Evolutionary conservation across 2,888 invertebrate species (phyloP).

Genomic region (Epirrhoe tristata): DNA sequence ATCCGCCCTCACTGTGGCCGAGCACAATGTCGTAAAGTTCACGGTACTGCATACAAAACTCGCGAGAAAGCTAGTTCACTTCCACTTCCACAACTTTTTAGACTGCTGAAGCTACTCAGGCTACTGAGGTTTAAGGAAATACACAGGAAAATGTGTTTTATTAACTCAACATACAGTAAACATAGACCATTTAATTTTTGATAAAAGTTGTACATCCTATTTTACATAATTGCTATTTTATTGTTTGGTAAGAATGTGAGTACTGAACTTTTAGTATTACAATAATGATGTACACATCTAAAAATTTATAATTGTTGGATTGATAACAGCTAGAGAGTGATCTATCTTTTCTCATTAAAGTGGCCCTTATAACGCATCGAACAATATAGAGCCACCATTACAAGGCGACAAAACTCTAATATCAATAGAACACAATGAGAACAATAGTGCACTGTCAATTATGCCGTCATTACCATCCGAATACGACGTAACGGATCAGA

Average conservation of each 20-base stretch:
- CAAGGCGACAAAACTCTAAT: conserved; percentile 84
- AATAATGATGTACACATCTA: background rate
- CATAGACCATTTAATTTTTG: too few species aligned
- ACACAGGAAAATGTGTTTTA: too few species aligned
- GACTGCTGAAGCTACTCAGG: too few species aligned
- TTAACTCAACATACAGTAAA: too few species aligned
- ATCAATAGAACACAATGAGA: conserved; percentile 82
- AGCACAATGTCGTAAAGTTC: conserved; percentile 30
- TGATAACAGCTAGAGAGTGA: background rate
- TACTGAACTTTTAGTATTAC: background rate
- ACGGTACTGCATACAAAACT: background rate
- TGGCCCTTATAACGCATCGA: conserved; percentile 57
- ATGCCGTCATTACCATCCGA: conserved; percentile 84
- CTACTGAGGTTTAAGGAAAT: too few species aligned
- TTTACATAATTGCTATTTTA: too few species aligned
- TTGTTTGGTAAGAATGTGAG: background rate
- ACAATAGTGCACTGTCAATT: conserved; percentile 85
- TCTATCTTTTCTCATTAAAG: conserved; percentile 44
- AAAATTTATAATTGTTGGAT: too few species aligned
- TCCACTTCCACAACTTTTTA: background rate
- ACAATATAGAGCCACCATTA: conserved; percentile 77
- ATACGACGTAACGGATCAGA: conserved; percentile 81
- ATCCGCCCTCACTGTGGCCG: conserved; percentile 9
- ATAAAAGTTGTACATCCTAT: too few species aligned
- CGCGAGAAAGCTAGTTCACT: conserved; percentile 13